Evolutionary conservation across 1,140 invertebrate genomes (phyloP), one percentile per base, ranked within the genome.

Genomic region (Drosophila lacteicornis): DNA sequence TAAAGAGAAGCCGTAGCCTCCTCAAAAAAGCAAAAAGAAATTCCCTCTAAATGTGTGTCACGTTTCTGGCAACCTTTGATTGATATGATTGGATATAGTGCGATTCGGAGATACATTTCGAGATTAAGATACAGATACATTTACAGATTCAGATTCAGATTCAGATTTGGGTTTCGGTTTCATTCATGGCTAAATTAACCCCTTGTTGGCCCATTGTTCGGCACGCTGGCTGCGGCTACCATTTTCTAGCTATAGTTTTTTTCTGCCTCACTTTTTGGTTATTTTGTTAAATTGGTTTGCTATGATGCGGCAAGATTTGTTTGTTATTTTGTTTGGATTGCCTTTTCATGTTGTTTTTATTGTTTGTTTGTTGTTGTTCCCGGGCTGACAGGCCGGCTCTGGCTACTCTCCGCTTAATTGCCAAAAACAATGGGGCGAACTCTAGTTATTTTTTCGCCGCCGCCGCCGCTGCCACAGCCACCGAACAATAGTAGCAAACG

Each of bases 21-120:
- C 57, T 56, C 43, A 36, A 74, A 75, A 49, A 36, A 12, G 36
- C 12, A 43, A 7, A n/a, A 5, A 19, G 8, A 60, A 60, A 27
- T 17, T 19, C 17, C 27, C n/a, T 19, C 33, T 49, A 86, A 86
- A 86, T 86, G 83, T 86, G 83, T 86, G 83, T 87, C 83, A 86
- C 83, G 83, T 86, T 78, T 82, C 57, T 74, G 25, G 68, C 22
- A 69, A 60, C 59, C 67, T 53, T 58, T 86, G 83, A 86, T 86
- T 86, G 83, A 86, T 78, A 86, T 86, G 80, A 84, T 84, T 83
- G 75, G 76, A 46, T 80, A 76, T 57, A 61, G 60, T 60, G 43
- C 65, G 65, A 70, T 61, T 66, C 62, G 49, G 45, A 30, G 63
- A 38, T 49, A 8, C 19, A 36, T 36, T 36, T 36, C 8, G 33